Evolutionary conservation across 2,797 vertebrate species (phyloP), one percentile per base, ranked within the genome.

Genomic region (Amniataba percoides): DNA sequence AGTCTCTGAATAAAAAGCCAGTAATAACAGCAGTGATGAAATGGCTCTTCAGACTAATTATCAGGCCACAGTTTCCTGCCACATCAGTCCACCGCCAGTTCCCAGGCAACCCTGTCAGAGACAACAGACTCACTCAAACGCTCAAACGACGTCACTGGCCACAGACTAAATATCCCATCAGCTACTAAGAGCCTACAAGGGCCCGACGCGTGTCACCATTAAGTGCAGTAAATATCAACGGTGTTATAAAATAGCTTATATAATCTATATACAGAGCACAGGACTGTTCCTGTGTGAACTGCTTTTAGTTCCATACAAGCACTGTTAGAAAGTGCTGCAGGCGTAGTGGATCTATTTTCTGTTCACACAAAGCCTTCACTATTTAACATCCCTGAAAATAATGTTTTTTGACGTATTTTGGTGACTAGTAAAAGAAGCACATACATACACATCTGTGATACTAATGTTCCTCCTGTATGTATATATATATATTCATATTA

Each of bases 41-140:
- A 77, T 25, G n/a, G 45, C 48, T 49, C 69, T 68, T 78, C 11
- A 66, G 61, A 40, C 34, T 69, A 34, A 70, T 84, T 64, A 71
- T 62, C 71, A 71, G 62, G 16, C 31, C 34, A 31, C 76, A 55
- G 63, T 3, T 19, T 78, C 59, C 75, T 77, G 74, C 61, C 71
- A 74, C 56, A 75, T n/a, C 55, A 78, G 48, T 15, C 45, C 43
- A 10, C 45, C 2, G 25, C 39, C 62, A 27, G 83, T 92, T 90
- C 31, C 87, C 77, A 77, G 74, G 81, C 67, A 72, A 84, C 77
- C 34, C 25, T 2, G n/a, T 45, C 45, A 8, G 53, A 75, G 43
- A 68, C 63, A 82, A 69, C 52, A 74, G 53, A 73, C 61, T 71
- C 4, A 13, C 48, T 63, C 45, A 80, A 74, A 73, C 60, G 74